Evolutionary conservation across 1,140 invertebrate species (phyloP), one percentile per base, ranked within the genome.

Genomic region (Drosophila ananassae): DNA sequence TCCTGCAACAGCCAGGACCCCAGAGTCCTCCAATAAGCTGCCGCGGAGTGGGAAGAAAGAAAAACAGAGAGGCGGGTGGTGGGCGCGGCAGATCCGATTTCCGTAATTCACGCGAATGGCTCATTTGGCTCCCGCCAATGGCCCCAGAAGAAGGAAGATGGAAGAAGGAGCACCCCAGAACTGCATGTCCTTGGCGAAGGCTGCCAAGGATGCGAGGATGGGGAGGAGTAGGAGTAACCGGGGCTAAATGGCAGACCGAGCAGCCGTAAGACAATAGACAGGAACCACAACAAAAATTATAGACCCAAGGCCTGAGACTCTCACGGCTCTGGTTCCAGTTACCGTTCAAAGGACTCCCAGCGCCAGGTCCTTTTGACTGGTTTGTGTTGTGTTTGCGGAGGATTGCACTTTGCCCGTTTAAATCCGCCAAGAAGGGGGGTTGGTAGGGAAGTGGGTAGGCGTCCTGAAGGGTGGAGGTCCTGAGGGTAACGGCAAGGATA

Each of bases 271-370:
- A 87, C 83, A 87, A 87, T 89, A 89, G 83, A 89, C 83, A 89
- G 83, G 79, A 87, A 89, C 83, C 83, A 87, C 83, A 87, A 89
- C 83, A 79, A 66, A 89, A 87, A 87, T 87, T 87, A 87, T 87
- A 87, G 83, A 87, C 82, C 81, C 82, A 72, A 37, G 81, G 81
- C 61, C 67, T 61, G 80, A 71, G 80, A 67, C 69, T 77, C 22
- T 73, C 53, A 44, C 63, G 32, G 30, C 13, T 66, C 63, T 66
- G 56, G 56, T 58, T 52, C 34, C 34, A 37, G 34, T 37, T 12
- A 37, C 34, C 34, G 34, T 37, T 37, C 34, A 37, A 37, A 37
- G 34, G 34, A 37, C 50, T 54, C 50, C 62, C 62, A 32, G 10
- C 12, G 55, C 46, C 48, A 30, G 37, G 46, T 41, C 68, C 67